Evolutionary conservation across 1,140 invertebrate genomes (phyloP).

Genomic region (Oryctes rhinoceros): DNA sequence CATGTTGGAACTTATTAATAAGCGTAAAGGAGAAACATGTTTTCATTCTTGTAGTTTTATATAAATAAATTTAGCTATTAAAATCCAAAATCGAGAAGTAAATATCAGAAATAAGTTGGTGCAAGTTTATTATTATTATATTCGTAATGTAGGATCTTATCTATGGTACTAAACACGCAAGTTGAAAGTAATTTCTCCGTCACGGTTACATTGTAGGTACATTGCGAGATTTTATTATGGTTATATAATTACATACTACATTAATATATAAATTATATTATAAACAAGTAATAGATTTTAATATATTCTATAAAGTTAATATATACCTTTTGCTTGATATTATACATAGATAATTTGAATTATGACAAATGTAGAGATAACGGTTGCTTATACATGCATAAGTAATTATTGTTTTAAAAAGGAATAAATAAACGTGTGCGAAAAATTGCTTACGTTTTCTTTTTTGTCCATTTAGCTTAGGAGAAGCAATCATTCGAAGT

Average conservation of each 20-base stretch:
- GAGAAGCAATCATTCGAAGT: too few relatives aligned
- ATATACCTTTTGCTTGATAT: conserved; percentile 50
- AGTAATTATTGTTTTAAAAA: conserved; percentile 35
- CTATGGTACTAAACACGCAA: conserved; percentile 47
- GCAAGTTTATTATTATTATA: conserved; percentile 36
- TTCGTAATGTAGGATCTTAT: conserved; percentile 37
- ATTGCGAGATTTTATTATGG: conserved; percentile 52
- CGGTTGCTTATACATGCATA: conserved; percentile 23
- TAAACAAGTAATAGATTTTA: conserved; percentile 52
- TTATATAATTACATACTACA: conserved; percentile 38
- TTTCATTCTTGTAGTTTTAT: conserved; percentile 46
- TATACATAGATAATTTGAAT: conserved; percentile 41
- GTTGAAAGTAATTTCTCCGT: conserved; percentile 45
- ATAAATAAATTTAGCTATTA: conserved; percentile 44
- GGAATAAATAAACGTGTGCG: conserved; percentile 23
- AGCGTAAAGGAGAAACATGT: conserved; percentile 27
- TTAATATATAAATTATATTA: conserved; percentile 43
- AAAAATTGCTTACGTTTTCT: background rate
- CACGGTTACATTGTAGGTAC: conserved; percentile 45
- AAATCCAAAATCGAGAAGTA: conserved; percentile 14
- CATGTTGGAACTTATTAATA: conserved; percentile 19
- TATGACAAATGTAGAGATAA: conserved; percentile 34
- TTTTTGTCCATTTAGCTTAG: background rate
- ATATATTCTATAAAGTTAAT: conserved; percentile 52
- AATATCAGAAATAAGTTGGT: conserved; percentile 33